phyloP scores from a whole-genome alignment of 1,140 invertebrate species.

The Drosophila pruinosa region DNA sequence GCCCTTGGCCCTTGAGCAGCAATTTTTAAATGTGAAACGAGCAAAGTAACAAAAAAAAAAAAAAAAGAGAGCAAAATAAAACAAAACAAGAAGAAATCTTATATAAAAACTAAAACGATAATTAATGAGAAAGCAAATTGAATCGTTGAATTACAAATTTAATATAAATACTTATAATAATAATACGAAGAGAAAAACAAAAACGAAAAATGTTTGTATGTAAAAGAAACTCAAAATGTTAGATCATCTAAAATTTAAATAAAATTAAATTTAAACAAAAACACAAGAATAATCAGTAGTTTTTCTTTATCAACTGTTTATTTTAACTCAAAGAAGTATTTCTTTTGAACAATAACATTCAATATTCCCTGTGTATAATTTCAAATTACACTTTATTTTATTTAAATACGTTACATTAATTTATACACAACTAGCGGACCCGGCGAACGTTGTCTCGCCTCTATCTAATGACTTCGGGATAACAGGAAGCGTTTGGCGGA shows the following conservation, averaged over 20 bases:
- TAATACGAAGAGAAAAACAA: conserved; percentile 42
- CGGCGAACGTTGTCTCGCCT: too few species aligned
- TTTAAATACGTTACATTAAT: too few species aligned
- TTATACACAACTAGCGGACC: too few species aligned
- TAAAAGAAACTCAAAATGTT: conserved; percentile 82
- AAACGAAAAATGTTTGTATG: conserved; percentile 77
- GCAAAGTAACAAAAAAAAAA: conserved; percentile 51
- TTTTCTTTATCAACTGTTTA: too few species aligned
- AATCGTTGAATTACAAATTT: conserved; percentile 78
- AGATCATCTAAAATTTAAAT: conserved; percentile 82
- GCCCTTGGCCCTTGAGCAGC: conserved; percentile 37
- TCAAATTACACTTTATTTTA: too few species aligned
- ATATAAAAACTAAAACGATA: conserved; percentile 34
- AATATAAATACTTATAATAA: conserved; percentile 55
- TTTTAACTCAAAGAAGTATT: too few species aligned
- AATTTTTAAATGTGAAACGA: conserved; percentile 50
- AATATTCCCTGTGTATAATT: too few species aligned
- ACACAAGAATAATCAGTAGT: background rate
- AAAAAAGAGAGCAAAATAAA: conserved; percentile 16
- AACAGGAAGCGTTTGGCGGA: too few species aligned
- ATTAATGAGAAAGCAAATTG: conserved; percentile 57
- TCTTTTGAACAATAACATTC: too few species aligned
- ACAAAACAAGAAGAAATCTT: conserved; percentile 12
- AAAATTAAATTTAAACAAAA: conserved; percentile 85
- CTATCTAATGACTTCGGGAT: too few species aligned